These are phyloP conservation scores for Polydesmus complanatus DNA, from an alignment of 2,888 invertebrate species.

Conservation along the genomic window DNA sequence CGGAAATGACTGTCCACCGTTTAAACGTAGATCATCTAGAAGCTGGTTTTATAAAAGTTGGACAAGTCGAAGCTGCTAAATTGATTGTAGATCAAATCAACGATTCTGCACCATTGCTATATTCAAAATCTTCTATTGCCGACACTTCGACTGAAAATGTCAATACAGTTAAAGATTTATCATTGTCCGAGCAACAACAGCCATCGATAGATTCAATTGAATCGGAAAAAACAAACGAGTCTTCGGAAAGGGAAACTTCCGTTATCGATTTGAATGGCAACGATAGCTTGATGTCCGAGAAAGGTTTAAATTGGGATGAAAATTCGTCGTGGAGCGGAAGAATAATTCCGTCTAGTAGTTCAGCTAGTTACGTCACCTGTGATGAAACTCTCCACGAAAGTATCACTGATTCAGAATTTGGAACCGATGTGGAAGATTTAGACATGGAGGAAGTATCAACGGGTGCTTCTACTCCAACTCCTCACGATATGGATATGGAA, in stretches of 20 bases:
- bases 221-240: neutral
- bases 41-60: conserved; percentile 3
- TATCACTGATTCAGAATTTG: neutral
- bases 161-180: no score
- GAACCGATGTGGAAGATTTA: neutral
- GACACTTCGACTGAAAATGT: neutral
- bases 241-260: neutral
- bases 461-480: conserved; percentile 9
- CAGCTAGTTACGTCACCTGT: conserved; percentile 13
- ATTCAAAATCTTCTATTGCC: neutral
- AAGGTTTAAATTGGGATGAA: neutral
- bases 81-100: neutral
- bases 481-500: neutral
- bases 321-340: neutral
- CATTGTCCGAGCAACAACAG: neutral
- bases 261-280: neutral
- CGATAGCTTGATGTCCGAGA: neutral
- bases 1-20: conserved; percentile 3
- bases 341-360: neutral
- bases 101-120: neutral
- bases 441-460: conserved; percentile 2
- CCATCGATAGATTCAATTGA: no score
- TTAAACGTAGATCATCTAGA: conserved; percentile 8
- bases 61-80: conserved; percentile 4
- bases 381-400: conserved; percentile 11